Conservation (phyloP, 1,140 invertebrate genomes). For the Drosophila bipectinata region DNA sequence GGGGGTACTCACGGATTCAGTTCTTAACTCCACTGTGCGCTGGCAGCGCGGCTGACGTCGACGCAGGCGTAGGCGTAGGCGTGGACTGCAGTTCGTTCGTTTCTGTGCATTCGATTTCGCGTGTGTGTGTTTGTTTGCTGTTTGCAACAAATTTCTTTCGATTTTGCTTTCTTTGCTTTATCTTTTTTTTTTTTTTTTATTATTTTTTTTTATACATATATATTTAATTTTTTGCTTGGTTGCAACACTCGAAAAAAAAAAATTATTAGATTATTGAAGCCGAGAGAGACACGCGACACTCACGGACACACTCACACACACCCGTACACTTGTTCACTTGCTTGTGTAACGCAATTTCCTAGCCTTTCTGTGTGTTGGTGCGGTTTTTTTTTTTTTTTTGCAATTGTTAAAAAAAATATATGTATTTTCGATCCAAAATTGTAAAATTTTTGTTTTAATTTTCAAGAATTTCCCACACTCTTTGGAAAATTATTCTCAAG, state of each 20-base stretch:
- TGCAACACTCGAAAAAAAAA: slow-evolving; percentile 57
- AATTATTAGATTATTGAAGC: slow-evolving; percentile 41
- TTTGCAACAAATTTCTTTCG: slow-evolving; percentile 40
- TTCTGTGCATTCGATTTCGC: slow-evolving; percentile 18
- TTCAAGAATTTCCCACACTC: slow-evolving; percentile 23
- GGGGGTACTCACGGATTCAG: too few species aligned
- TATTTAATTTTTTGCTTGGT: slow-evolving; percentile 35
- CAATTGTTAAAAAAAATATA: slow-evolving; percentile 7
- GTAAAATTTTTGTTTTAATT: slow-evolving; percentile 2
- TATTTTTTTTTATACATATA: slow-evolving; percentile 15
- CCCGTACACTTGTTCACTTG: slow-evolving; percentile 52
- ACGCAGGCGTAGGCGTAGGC: slow-evolving; percentile 29
- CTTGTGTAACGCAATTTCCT: slow-evolving; percentile 80
- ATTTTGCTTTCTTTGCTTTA: slow-evolving; percentile 17
- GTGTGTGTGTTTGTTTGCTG: slow-evolving; percentile 35
- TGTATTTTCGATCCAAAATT: slow-evolving; percentile 1
- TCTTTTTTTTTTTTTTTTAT: slow-evolving; percentile 25
- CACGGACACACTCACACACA: slow-evolving; percentile 43
- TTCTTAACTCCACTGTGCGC: slow-evolving; percentile 26
- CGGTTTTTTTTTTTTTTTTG: slow-evolving; percentile 4
- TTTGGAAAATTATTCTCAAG: slow-evolving; percentile 9
- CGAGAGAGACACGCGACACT: slow-evolving; percentile 47
- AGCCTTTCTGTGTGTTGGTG: slow-evolving; percentile 13
- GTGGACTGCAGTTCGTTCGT: slow-evolving; percentile 33
- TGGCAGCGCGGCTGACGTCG: slow-evolving; percentile 23